Percentiles rank a stretch among this genome's conserved stretches.
These are phyloP conservation scores for Celastrina argiolus DNA, from an alignment of 2,888 invertebrate species.

Conservation along the genomic window DNA sequence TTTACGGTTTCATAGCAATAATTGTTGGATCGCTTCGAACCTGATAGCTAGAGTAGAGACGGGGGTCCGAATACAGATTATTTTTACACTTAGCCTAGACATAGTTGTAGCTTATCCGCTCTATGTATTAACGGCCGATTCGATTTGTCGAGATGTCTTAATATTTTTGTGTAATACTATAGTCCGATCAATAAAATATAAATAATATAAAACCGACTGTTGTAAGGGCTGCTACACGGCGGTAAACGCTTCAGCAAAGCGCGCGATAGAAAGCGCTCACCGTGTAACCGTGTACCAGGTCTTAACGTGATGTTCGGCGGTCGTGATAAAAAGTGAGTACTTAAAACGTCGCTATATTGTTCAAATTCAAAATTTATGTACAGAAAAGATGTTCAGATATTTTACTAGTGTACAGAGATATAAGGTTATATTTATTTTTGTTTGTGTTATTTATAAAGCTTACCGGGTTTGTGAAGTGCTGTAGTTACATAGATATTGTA, in stretches of 20 bases:
- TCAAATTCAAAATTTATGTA: constrained; percentile 20
- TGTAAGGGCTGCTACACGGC: background rate
- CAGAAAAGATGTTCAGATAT: constrained; percentile 32
- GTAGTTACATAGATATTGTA: constrained; percentile 46
- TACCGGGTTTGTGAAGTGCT: constrained; percentile 38
- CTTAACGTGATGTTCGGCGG: background rate
- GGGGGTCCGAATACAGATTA: constrained; percentile 5
- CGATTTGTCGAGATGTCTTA: background rate
- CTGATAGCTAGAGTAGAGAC: constrained; percentile 2
- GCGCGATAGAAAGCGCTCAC: background rate
- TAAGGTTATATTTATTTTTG: constrained; percentile 62
- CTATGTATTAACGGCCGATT: background rate
- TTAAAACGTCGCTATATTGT: constrained; percentile 17
- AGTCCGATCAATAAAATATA: background rate
- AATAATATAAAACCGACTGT: background rate
- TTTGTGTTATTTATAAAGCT: constrained; percentile 51
- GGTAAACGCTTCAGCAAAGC: background rate
- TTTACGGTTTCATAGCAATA: constrained; percentile 3
- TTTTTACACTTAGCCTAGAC: constrained; percentile 18
- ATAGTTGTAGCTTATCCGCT: background rate
- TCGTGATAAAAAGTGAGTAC: constrained; percentile 23
- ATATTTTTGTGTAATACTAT: constrained; percentile 11
- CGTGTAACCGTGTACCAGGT: background rate
- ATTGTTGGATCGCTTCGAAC: constrained; percentile 4
- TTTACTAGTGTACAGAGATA: constrained; percentile 67